Evolutionary conservation across 30 jellyfish, hydroid and myxozoan genomes (phyloP).

Genomic region (Chrysaora quinquecirrha): DNA sequence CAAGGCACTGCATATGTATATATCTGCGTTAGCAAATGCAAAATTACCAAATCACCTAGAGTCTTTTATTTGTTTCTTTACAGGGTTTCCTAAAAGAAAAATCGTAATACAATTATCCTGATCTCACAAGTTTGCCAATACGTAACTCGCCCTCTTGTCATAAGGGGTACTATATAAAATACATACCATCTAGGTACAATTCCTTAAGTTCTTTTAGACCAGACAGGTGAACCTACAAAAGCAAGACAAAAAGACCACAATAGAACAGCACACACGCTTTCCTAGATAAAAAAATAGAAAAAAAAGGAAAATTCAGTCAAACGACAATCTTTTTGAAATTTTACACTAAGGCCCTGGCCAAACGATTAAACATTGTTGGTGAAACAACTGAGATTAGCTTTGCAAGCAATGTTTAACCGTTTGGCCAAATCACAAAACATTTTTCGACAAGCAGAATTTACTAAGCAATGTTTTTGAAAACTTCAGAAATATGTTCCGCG

Average conservation of each 20-base stretch:
- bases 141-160: too few species aligned
- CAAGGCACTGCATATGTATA: too few species aligned
- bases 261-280: not conserved
- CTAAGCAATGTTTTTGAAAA: too few species aligned
- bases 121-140: too few species aligned
- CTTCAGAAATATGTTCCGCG: too few species aligned
- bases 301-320: not conserved
- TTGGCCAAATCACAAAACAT: too few species aligned
- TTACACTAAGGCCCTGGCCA: not conserved
- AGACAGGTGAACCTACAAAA: conserved; percentile 19
- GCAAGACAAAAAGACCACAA: not conserved
- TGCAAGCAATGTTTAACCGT: too few species aligned
- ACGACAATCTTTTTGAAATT: not conserved
- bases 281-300: not conserved
- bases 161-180: not conserved
- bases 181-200: conserved; percentile 53
- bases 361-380: too few species aligned
- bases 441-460: too few species aligned
- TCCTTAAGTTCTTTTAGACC: conserved; percentile 41
- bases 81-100: not conserved
- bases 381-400: too few species aligned
- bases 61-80: not conserved
- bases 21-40: too few species aligned
- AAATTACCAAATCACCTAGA: too few species aligned
- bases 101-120: not conserved